Conservation (phyloP, 2,797 vertebrate species). For the Leuciscus waleckii region DNA sequence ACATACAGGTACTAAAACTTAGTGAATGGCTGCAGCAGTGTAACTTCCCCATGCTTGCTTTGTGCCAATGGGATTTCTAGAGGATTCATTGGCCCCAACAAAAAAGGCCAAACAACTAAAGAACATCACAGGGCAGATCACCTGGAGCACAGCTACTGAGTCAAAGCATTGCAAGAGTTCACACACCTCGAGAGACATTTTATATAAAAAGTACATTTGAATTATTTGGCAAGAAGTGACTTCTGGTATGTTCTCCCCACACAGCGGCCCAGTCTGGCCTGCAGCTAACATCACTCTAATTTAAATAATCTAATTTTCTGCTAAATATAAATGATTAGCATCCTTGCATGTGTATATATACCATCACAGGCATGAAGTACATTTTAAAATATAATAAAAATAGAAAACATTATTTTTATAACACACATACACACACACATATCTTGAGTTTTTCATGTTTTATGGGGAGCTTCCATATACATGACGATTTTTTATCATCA, state of each 20-base stretch:
- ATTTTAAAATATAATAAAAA: not conserved
- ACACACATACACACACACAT: too few relatives aligned
- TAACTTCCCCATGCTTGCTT: not conserved
- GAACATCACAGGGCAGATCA: not conserved
- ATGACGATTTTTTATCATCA: too few relatives aligned
- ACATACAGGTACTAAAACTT: not conserved
- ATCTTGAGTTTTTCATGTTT: too few relatives aligned
- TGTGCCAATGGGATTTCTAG: not conserved
- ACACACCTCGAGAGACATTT: not conserved
- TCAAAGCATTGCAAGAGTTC: slow-evolving; percentile 1
- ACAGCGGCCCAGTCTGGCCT: not conserved
- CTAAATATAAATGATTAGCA: not conserved
- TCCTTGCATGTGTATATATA: not conserved
- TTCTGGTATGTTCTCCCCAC: not conserved
- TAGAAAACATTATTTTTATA: not conserved
- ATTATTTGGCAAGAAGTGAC: not conserved
- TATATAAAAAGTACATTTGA: not conserved
- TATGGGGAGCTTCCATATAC: too few relatives aligned
- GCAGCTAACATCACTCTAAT: slow-evolving; percentile 4
- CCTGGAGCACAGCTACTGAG: slow-evolving; percentile 10
- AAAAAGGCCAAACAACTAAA: not conserved
- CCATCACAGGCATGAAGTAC: not conserved
- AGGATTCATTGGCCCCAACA: not conserved
- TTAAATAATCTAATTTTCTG: not conserved
- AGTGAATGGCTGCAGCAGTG: not conserved